Base-by-base conservation (phyloP, 2,113 vertebrate species). In the Bolborhynchus lineola region DNA sequence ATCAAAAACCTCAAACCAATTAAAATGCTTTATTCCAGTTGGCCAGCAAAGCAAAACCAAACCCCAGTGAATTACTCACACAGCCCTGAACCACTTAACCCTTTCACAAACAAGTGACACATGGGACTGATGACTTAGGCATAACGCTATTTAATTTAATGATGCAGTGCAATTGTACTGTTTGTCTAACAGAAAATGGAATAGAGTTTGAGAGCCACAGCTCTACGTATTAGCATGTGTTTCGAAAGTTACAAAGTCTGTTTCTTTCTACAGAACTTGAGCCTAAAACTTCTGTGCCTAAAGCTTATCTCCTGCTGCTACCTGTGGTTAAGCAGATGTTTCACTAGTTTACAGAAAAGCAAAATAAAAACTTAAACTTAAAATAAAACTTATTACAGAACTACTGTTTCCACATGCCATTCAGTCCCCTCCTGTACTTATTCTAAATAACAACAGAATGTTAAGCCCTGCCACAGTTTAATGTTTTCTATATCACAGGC, bases 41-140 rank as follows among this genome's bases (percentile, higher is more conserved):
- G 72, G 35, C 49, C 64, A 74, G 41, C 17, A 21, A 64, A 91
- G 69, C 29, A 69, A 75, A 91, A 86, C 33, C 26, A 91, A 92
- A 59, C n/a, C 64, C 41, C 68, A 84, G 68, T 42, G 77, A 86
- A 81, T 86, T 94, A 81, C 55, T 92, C 60, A 41, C n/a, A 55
- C 39, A 92, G 64, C 42, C n/a, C 49, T 75, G 76, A 86, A 78
- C 83, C 42, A 47, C 86, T 93, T 96, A 95, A 96, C 95, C 80
- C 68, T 86, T 93, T 90, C 87, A 81, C 46, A 88, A 89, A 75
- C 46, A 72, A 26, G 33, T 86, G 69, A 62, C 69, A 81, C 69
- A 55, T 3, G 11, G 41, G 69, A 75, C 72, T 81, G 80, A 91
- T 84, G 76, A 91, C 94, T 92, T 92, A 92, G 71, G 80, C 65